These are phyloP conservation scores for Epinephelus malabaricus DNA, from an alignment of 2,797 vertebrate genomes.

Conservation along the genomic window DNA sequence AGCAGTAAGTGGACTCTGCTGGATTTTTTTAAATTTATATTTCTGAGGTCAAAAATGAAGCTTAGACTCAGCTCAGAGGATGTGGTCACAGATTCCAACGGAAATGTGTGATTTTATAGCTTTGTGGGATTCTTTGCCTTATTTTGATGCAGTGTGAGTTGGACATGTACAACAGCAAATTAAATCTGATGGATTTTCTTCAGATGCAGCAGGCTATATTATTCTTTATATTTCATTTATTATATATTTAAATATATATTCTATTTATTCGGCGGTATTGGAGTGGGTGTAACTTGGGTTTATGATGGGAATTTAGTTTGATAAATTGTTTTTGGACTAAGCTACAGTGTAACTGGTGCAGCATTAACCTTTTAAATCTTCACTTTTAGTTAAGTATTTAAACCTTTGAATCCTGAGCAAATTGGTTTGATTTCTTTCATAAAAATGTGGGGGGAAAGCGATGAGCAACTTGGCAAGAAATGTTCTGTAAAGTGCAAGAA, in stretches of 20 bases:
- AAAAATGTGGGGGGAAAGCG: too few species aligned
- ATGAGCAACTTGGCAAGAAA: too few species aligned
- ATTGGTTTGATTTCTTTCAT: too few species aligned
- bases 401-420: too few species aligned
- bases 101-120: not conserved
- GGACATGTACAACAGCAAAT: not conserved
- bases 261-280: not conserved
- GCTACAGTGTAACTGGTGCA: not conserved
- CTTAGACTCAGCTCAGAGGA: not conserved
- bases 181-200: not conserved
- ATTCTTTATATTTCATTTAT: too few species aligned
- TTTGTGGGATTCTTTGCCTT: not conserved
- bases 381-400: too few species aligned
- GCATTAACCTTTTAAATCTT: too few species aligned
- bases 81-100: not conserved
- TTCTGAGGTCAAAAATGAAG: not conserved
- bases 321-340: not conserved
- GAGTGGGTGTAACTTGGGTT: not conserved
- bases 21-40: not conserved
- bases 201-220: not conserved
- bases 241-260: too few species aligned
- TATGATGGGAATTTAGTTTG: not conserved
- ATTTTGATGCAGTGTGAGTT: not conserved
- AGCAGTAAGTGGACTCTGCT: not conserved
- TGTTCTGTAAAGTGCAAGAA: too few species aligned